Evolutionary conservation across 2,113 vertebrate genomes (phyloP), one percentile per base, ranked within the genome.

Genomic region (Grantiella picta): DNA sequence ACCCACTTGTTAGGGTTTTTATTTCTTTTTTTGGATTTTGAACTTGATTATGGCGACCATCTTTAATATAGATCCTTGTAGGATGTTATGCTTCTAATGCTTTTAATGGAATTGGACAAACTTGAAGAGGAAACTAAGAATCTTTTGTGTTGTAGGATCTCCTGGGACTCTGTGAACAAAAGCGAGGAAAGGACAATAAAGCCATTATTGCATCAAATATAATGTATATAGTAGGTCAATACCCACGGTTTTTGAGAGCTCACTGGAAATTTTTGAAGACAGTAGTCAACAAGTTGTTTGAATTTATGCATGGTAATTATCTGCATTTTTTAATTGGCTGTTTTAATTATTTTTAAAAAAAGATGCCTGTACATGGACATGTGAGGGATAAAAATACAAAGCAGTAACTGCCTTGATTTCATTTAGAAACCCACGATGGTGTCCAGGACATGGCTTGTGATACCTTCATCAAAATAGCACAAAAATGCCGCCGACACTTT

Each of bases 231-330:
- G 99, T 99, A 84, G 99, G 99, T 94, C 99, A 99, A 97, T 99
- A 99, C 96, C 99, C 99, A 80, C 98, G 99, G 23, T 99, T 99
- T 94, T 98, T 99, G 96, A 98, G 99, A 97, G 99, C 99, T 79
- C 99, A 99, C 94, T 99, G 99, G 99, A 99, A 99, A 93, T 99
- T 99, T 97, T 98, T 99, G 94, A 99, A 99, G 97, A 99, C 99
- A 7, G 99, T 99, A 24, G 99, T 99, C 95, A 99, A 99, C 98
- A 99, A 99, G 95, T 98, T 99, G 16, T 99, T 99, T 96, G 99
- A 99, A 97, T 99, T 99, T 94, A 99, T 99, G 99, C 99, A 99
- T 77, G 99, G 99, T 99, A 98, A 99, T 92, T 97, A 71, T 40
- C 7, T 80, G 17, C 5, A 4, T 53, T 76, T 59, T 63, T 12